Conservation (phyloP, 2,797 vertebrate genomes). For the Onychomys torridus region DNA sequence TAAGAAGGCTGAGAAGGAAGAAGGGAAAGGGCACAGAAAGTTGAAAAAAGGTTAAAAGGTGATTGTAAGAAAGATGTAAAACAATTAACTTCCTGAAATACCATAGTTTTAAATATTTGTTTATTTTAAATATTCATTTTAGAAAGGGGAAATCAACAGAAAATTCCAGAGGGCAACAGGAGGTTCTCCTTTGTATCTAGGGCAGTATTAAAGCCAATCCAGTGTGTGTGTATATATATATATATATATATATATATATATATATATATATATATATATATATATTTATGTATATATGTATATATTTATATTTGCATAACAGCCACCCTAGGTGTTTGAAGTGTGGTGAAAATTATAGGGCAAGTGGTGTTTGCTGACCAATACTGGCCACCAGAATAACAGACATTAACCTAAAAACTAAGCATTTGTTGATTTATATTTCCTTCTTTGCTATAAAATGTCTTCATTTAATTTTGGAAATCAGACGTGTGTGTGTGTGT, state of each 20-base stretch:
- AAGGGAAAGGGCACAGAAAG: accelerated
- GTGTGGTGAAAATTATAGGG: slow-evolving; percentile 67
- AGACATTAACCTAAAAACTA: slow-evolving; percentile 8
- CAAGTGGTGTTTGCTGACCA: slow-evolving; percentile 79
- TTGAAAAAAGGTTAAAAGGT: not conserved
- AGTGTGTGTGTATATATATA: too few species aligned
- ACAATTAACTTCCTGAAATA: slow-evolving; percentile 8
- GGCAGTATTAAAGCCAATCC: not conserved
- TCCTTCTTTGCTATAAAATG: not conserved
- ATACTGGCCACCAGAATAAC: slow-evolving; percentile 61
- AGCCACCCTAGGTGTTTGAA: slow-evolving; percentile 81
- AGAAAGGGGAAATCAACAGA: not conserved
- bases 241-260: too few species aligned
- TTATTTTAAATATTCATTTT: not conserved
- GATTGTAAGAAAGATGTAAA: not conserved
- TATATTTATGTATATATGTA: too few species aligned
- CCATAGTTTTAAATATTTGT: not conserved
- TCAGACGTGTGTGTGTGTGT: not conserved
- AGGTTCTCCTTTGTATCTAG: not conserved
- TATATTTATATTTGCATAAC: slow-evolving; percentile 81
- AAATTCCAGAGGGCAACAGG: not conserved
- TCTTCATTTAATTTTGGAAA: not conserved
- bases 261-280: not conserved
- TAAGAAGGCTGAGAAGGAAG: not conserved
- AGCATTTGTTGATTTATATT: not conserved